Conservation (phyloP, 2,113 vertebrate species). For the Misgurnus anguillicaudatus region DNA sequence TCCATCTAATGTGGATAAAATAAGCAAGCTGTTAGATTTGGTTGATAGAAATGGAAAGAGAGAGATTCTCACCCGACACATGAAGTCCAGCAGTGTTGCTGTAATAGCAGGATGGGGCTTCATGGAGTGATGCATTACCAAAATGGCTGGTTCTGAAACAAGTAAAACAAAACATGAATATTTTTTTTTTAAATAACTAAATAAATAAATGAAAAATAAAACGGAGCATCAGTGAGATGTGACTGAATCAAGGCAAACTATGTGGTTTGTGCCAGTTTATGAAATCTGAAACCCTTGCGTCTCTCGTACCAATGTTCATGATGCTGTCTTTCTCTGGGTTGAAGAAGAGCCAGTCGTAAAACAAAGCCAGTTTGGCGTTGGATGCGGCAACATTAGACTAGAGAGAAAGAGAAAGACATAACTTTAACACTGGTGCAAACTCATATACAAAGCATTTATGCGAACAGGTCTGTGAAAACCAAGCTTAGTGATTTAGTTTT, state of each 20-base stretch:
- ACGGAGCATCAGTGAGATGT: neutral
- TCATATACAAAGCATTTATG: too few relatives aligned
- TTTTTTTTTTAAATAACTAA: too few relatives aligned
- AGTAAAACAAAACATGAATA: too few relatives aligned
- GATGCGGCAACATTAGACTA: conserved; percentile 96
- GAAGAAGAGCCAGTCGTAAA: conserved; percentile 99
- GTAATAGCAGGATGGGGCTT: conserved; percentile 98
- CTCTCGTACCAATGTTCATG: conserved; percentile 92
- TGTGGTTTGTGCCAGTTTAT: neutral
- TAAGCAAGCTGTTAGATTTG: neutral
- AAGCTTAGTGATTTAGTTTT: too few relatives aligned
- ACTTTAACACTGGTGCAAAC: too few relatives aligned
- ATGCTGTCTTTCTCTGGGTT: conserved; percentile 98
- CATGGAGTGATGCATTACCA: conserved; percentile 99
- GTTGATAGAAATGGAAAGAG: neutral
- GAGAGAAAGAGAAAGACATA: neutral
- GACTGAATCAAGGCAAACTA: neutral
- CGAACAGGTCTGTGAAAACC: too few relatives aligned
- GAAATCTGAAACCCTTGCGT: neutral
- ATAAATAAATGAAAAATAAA: neutral
- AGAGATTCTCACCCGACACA: conserved; percentile 86
- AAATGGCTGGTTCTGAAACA: conserved; percentile 88
- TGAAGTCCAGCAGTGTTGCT: conserved; percentile 95
- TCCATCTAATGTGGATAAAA: neutral
- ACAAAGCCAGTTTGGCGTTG: conserved; percentile 95